phyloP scores from a whole-genome alignment of 2,113 vertebrate species.

The Semicossyphus pulcher region DNA sequence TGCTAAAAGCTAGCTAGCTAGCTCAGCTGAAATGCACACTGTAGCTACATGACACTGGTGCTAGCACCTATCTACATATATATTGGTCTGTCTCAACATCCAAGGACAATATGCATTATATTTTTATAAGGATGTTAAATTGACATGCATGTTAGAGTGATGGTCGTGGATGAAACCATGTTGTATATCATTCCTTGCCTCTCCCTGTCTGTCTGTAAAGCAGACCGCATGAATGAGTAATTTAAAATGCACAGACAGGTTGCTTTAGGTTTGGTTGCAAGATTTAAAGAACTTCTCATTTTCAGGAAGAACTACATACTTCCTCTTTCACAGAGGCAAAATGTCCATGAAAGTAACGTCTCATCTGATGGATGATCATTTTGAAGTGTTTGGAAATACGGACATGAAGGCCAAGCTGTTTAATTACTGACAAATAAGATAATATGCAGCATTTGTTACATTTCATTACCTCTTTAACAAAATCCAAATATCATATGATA shows the following conservation, averaged over 20 bases:
- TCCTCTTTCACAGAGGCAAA: constrained; percentile 46
- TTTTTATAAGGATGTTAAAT: neutral
- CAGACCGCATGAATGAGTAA: neutral
- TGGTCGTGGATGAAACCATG: neutral
- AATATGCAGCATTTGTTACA: neutral
- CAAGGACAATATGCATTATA: constrained; percentile 5
- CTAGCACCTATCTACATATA: neutral
- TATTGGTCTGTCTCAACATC: neutral
- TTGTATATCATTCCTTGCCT: neutral
- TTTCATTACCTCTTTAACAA: neutral
- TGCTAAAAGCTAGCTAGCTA: constrained; percentile 42
- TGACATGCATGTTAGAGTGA: neutral
- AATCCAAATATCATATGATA: neutral
- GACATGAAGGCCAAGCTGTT: neutral
- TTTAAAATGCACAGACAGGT: neutral
- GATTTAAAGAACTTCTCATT: constrained; percentile 53
- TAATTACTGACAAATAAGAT: neutral
- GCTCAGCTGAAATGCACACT: constrained; percentile 26
- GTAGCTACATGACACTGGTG: neutral
- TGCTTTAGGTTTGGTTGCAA: constrained; percentile 35
- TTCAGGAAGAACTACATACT: constrained; percentile 47
- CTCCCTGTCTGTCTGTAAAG: neutral
- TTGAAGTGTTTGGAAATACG: constrained; percentile 5
- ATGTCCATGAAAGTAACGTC: neutral
- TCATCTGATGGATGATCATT: constrained; percentile 9